These are phyloP conservation scores for Idaea biselata DNA, from an alignment of 2,888 invertebrate genomes.

Conservation along the genomic window DNA sequence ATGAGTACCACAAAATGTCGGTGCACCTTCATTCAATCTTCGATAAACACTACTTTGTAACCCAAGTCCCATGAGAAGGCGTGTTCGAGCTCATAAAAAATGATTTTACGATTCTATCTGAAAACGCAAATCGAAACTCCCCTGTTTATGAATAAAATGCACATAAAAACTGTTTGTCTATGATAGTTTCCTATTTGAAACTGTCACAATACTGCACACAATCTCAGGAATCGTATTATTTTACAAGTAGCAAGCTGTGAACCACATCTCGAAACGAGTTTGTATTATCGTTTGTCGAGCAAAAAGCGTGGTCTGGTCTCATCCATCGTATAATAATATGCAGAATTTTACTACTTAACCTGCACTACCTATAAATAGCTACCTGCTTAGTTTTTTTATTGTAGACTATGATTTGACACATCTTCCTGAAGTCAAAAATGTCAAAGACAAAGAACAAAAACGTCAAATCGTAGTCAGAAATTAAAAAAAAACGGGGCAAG, in stretches of 20 bases:
- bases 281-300: not conserved
- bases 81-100: conserved; percentile 66
- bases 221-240: not conserved
- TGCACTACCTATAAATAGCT: too few species aligned
- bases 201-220: conserved; percentile 13
- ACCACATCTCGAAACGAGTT: not conserved
- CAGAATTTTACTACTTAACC: conserved; percentile 7
- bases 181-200: conserved; percentile 31
- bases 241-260: not conserved
- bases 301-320: not conserved
- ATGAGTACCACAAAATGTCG: conserved; percentile 10
- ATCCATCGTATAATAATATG: conserved; percentile 4
- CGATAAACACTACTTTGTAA: conserved; percentile 69
- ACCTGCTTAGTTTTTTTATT: too few species aligned
- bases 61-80: conserved; percentile 63
- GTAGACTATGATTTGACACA: too few species aligned
- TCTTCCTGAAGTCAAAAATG: too few species aligned
- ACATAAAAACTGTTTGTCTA: conserved; percentile 53
- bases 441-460: too few species aligned
- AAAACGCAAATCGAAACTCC: conserved; percentile 52
- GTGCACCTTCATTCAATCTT: conserved; percentile 17
- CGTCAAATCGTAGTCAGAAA: too few species aligned
- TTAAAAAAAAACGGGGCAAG: too few species aligned
- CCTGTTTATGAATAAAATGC: conserved; percentile 65
- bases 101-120: conserved; percentile 72